A percentile compares a stretch with the other conserved stretches of the same genome.
Evolutionary conservation across 2,797 vertebrate species (phyloP).

Genomic region (Labeo calbasu): DNA sequence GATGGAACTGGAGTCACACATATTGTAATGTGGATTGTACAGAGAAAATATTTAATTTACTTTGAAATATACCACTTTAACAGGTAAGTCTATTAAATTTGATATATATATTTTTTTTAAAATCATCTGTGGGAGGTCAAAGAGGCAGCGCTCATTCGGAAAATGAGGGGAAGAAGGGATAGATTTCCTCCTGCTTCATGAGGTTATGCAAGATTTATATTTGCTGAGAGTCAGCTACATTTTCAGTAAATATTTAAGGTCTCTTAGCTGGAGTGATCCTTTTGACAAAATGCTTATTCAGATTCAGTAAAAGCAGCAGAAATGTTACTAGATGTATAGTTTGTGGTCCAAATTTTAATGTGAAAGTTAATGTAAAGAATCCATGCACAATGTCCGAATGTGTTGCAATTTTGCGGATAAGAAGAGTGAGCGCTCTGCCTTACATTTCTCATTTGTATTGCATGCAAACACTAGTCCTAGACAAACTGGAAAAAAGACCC

Average conservation of each 20-base stretch:
- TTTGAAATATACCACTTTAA: neutral
- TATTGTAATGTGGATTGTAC: neutral
- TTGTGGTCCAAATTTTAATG: neutral
- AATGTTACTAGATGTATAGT: neutral
- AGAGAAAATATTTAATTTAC: neutral
- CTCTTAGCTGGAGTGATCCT: constrained; percentile 50
- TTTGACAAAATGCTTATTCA: constrained; percentile 59
- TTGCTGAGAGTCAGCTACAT: constrained; percentile 60
- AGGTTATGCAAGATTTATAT: constrained; percentile 66
- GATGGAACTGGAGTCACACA: neutral
- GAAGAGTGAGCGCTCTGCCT: neutral
- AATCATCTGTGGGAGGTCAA: constrained; percentile 23
- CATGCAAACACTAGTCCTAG: constrained; percentile 6
- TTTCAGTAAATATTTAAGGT: constrained; percentile 64
- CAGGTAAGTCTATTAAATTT: constrained; percentile 49
- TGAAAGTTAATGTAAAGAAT: constrained; percentile 23
- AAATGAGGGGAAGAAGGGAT: constrained; percentile 51
- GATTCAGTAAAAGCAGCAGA: constrained; percentile 28
- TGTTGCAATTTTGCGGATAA: neutral
- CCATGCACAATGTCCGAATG: neutral
- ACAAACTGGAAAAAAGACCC: constrained; percentile 29
- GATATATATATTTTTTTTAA: constrained; percentile 10
- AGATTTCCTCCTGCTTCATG: constrained; percentile 57
- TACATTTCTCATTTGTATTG: constrained; percentile 31
- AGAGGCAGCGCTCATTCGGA: constrained; percentile 33